Conservation (phyloP, 35 echinoderm and acorn worm genomes). For the Amphiura filiformis region DNA sequence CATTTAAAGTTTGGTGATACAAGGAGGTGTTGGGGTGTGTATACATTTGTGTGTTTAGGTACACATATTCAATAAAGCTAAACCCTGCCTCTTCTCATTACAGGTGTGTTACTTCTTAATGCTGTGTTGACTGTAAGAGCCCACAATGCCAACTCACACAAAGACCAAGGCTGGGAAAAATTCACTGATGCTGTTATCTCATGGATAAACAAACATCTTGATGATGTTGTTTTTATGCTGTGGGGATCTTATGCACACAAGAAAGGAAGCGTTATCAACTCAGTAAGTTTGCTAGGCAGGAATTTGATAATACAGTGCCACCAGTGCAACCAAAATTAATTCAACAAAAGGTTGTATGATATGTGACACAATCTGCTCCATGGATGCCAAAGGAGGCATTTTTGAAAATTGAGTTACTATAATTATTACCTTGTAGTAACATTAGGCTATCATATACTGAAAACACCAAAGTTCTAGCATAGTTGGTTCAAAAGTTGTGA, state of each 20-base stretch:
- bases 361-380: no score
- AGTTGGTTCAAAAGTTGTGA: no score
- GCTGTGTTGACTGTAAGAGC: conserved; percentile 88
- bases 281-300: conserved; percentile 29
- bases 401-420: no score
- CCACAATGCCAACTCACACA: conserved; percentile 88
- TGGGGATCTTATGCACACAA: conserved; percentile 97
- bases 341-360: not conserved
- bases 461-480: no score
- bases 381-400: no score
- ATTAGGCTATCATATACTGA: no score
- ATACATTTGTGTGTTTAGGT: no score
- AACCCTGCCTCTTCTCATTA: no score
- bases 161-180: conserved; percentile 95
- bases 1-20: no score
- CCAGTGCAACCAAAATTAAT: not conserved
- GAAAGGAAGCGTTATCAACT: conserved; percentile 81
- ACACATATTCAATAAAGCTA: no score
- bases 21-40: no score
- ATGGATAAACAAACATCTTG: conserved; percentile 80
- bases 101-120: conserved; percentile 92
- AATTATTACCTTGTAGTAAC: no score
- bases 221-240: conserved; percentile 78
- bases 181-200: conserved; percentile 87
- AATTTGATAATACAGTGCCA: not conserved